Base-by-base conservation (phyloP, 2,888 invertebrate species). In the Agrochola macilenta region DNA sequence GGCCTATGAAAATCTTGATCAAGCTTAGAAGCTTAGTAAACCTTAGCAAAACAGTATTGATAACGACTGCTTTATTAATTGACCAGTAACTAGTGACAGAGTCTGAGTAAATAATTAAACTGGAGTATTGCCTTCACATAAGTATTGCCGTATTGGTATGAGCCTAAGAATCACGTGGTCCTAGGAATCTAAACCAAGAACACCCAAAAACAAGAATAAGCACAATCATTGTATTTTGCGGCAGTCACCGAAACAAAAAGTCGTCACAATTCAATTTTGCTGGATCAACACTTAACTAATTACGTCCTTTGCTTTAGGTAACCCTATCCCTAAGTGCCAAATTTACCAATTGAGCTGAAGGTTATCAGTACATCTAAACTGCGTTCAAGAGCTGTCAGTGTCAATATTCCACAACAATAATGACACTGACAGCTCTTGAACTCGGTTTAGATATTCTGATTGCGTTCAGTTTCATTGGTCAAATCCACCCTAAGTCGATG, bases 211-310 rank as follows among this genome's bases (percentile, higher is more conserved):
- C 5, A n/a, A 20, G 17, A 17, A 5, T 9, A n/a, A 17, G 0
- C 14, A 46, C 7, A 35, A 69, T 23, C 43, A 43, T 43, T 43
- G 30, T 69, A 52, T 26, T 54, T 63, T 35, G 7, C 26, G 35
- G 17, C 46, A 5, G 39, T 14, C 23, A n/a, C 7, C 2, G 12
- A 52, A 49, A 39, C 14, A 43, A 78, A 46, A 57, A 49, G 30
- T 39, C 20, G 17, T 71, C 1, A 5, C 5, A 63, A 30, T 30
- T 78, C 20, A 71, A 72, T 72, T 81, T 57, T 20, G 11, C 12
- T n/a, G n/a, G 4, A 81, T 81, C 46, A 57, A 73, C 57, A 76
- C 54, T 64, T 23, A n/a, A n/a, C n/a, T n/a, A n/a, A n/a, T n/a
- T n/a, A n/a, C n/a, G n/a, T n/a, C n/a, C n/a, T n/a, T n/a, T n/a